Evolutionary conservation across 2,113 vertebrate species (phyloP), one percentile per base, ranked within the genome.

Genomic region (Anas platyrhynchos): DNA sequence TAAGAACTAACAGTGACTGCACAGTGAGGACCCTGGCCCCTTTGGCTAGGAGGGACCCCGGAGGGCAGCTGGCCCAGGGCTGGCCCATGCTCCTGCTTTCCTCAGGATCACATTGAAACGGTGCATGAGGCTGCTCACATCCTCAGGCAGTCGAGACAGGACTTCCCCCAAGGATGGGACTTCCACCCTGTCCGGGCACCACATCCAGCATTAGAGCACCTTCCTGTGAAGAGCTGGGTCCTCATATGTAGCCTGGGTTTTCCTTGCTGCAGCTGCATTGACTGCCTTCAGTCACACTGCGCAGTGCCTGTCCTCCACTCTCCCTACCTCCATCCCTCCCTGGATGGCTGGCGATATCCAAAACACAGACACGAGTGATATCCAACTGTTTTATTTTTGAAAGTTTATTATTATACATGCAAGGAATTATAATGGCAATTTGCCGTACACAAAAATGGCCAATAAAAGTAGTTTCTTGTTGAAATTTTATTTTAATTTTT

Each of bases 1-100:
- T 32, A 15, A 43, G 34, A 67, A 59, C 7, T 23, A 58, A 50
- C 48, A n/a, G 43, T 36, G 21, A 75, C 18, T 1, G 7, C 2
- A 1, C 13, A 16, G 4, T 3, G 0, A 0, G 14, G 44, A 26
- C 15, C 14, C 27, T 52, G 59, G 13, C 15, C 15, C 7, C 5
- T 15, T 18, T 0, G 4, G 46, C 2, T 44, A 9, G 46, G 23
- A 83, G 46, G 41, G 21, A n/a, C 14, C 27, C 26, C 1, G 0
- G 56, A 46, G 75, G n/a, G 6, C 41, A 29, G 1, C 36, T 29
- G n/a, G 44, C 44, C 36, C 69, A 15, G 31, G 46, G 46, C 46
- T 48, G 46, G 46, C 46, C 46, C 46, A 48, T 10, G 32, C 3
- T 6, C 59, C 68, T 50, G 20, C 44, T 43, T 23, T 41, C 22